Conservation (phyloP, 2,797 vertebrate species). For the Propithecus perrieri region DNA sequence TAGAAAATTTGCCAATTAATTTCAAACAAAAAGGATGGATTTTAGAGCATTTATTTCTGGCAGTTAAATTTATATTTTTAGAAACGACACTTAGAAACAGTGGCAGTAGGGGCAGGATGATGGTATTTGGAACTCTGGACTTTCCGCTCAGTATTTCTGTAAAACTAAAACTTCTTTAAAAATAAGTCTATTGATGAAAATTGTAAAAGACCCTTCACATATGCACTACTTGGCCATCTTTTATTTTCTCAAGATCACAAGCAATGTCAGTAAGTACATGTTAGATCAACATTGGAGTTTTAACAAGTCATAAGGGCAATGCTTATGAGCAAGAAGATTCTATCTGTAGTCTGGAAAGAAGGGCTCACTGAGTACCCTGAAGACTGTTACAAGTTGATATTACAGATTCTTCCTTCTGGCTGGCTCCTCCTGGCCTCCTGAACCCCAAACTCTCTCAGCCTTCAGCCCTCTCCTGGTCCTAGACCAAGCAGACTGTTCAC, state of each 20-base stretch:
- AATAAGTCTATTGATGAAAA: background rate
- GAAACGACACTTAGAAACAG: background rate
- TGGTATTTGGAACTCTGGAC: background rate
- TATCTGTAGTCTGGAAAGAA: background rate
- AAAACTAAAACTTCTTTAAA: background rate
- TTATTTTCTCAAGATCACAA: background rate
- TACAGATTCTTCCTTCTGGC: background rate
- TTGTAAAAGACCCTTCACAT: background rate
- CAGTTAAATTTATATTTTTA: slow-evolving; percentile 1
- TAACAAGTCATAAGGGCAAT: background rate
- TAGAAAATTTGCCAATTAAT: slow-evolving; percentile 26
- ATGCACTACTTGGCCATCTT: background rate
- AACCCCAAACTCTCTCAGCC: background rate
- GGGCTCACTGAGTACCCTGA: background rate
- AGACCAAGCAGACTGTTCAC: background rate
- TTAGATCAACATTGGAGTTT: background rate
- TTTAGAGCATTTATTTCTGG: slow-evolving; percentile 30
- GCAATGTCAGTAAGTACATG: background rate
- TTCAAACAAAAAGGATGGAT: background rate
- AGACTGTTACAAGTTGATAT: background rate
- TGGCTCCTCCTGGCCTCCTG: background rate
- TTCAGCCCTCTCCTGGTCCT: background rate
- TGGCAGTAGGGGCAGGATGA: no score
- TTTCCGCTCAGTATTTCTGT: background rate
- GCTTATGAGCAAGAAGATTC: background rate